Conservation (phyloP, 2,113 vertebrate genomes). For the Labeo catla region DNA sequence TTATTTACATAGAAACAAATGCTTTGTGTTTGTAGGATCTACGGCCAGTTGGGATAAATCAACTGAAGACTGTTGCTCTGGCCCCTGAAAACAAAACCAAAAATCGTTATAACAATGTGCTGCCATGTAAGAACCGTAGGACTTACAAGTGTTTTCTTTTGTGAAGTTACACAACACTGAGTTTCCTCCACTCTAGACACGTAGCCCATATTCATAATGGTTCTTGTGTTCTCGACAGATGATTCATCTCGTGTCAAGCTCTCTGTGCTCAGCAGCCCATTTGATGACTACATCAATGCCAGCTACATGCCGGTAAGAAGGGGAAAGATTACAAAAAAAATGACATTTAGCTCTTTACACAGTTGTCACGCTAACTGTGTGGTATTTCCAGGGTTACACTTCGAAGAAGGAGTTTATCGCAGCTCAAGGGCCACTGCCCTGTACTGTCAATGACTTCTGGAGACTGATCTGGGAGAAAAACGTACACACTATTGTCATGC, state of each 20-base stretch:
- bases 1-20: background rate
- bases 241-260: constrained; percentile 92
- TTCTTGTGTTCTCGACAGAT: constrained; percentile 73
- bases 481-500: constrained; percentile 89
- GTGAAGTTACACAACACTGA: background rate
- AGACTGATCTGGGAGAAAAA: constrained; percentile 95
- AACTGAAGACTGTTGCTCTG: constrained; percentile 81
- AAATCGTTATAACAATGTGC: constrained; percentile 95
- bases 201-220: background rate
- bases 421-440: constrained; percentile 90
- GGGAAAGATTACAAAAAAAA: background rate
- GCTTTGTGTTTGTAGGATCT: constrained; percentile 78
- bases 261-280: constrained; percentile 74
- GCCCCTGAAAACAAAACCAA: constrained; percentile 86
- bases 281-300: constrained; percentile 94
- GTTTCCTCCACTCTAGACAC: background rate
- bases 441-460: constrained; percentile 93
- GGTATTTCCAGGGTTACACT: constrained; percentile 83
- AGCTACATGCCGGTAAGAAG: constrained; percentile 89
- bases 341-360: background rate
- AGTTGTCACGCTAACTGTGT: background rate
- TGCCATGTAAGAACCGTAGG: constrained; percentile 85
- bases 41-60: constrained; percentile 81
- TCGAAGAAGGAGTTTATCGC: constrained; percentile 92
- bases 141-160: background rate